Conservation (phyloP, 2,113 vertebrate genomes). For the Scalopus aquaticus region DNA sequence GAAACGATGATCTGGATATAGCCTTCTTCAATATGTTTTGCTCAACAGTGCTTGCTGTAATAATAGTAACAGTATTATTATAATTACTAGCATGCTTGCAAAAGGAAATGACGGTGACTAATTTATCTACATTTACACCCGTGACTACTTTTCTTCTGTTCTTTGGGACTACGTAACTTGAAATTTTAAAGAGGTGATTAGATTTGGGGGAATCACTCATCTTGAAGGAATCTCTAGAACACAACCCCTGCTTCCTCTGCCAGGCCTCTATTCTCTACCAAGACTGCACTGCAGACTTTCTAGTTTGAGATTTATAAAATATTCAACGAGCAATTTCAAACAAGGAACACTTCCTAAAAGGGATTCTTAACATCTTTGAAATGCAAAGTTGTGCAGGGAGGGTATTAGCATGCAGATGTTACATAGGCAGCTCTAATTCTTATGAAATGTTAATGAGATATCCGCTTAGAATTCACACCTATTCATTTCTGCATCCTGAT, state of each 20-base stretch:
- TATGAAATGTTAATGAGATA: not conserved
- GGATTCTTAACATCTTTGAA: not conserved
- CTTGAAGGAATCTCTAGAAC: not conserved
- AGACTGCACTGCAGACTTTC: not conserved
- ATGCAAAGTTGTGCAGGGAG: not conserved
- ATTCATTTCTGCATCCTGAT: not conserved
- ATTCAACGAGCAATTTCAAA: slow-evolving; percentile 30
- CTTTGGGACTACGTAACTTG: not conserved
- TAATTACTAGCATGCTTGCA: not conserved
- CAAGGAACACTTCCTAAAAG: not conserved
- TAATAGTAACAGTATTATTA: too few species aligned
- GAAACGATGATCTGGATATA: not conserved
- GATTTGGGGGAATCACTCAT: not conserved
- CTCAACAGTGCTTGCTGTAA: not conserved
- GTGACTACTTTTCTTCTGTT: slow-evolving; percentile 12
- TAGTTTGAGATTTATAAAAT: not conserved
- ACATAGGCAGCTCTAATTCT: slow-evolving; percentile 5
- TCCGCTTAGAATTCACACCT: not conserved
- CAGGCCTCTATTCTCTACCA: not conserved
- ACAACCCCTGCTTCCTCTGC: not conserved
- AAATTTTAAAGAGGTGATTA: not conserved
- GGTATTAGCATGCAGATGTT: not conserved
- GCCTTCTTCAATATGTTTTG: not conserved
- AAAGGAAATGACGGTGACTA: slow-evolving; percentile 16
- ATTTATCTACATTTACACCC: not conserved